Base-by-base conservation (phyloP, 2,797 vertebrate species). In the Delichon dasypus region DNA sequence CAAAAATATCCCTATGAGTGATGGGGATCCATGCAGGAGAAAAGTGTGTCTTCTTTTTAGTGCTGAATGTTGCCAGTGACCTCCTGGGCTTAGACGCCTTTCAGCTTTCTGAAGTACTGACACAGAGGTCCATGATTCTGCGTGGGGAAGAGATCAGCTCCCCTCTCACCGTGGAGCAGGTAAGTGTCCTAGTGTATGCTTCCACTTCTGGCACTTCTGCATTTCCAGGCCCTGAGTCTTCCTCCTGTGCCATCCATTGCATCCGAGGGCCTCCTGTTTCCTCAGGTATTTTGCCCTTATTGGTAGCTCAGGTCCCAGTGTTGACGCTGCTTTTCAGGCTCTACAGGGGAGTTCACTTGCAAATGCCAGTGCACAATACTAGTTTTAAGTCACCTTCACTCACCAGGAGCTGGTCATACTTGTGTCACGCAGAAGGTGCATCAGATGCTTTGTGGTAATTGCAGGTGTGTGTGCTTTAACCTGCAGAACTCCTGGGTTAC, bases 71-170 rank as follows among this genome's bases (percentile, higher is more conserved):
- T 25, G 98, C 98, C 95, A 98, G 98, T 79, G 99, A 99, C 34
- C 98, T 99, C 78, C 98, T 99, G 74, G 99, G 99, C 65, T 97
- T 99, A 94, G 98, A 99, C 17, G 97, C 97, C 67, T 99, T 99
- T 95, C 99, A 99, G 97, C 97, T 99, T 66, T 99, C 98, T 5
- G 99, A 99, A 96, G 98, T 99, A 87, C 97, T 99, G 97, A 99
- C 99, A 3, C 99, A 99, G 48, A 98, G 99, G 86, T 99, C 99
- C 91, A 99, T 99, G 98, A 99, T 99, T 97, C 97, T 99, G 55
- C 97, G 99, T 87, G 99, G 99, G 83, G 99, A 99, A 93, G 99
- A 99, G 97, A 99, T 99, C 97, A 99, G 99, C 97, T 99, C 98
- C 25, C 99, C 99, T 3, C 98, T 99, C 61, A 99, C 98, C 12